Evolutionary conservation across 2,888 invertebrate genomes (phyloP), one percentile per base, ranked within the genome.

Genomic region (Glyphotaelius pellucidus): DNA sequence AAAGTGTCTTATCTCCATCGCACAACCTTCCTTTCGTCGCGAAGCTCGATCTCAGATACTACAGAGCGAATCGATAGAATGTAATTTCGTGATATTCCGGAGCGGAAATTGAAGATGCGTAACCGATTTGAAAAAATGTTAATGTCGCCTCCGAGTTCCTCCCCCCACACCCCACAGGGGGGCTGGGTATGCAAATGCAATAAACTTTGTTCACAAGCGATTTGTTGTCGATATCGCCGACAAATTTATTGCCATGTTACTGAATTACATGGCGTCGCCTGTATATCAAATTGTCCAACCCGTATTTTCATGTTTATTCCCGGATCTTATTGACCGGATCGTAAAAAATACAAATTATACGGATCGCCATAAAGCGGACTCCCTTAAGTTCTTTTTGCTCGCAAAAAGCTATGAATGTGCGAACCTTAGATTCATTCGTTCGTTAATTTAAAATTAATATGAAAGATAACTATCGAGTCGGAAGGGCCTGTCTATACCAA

Each of bases 41-140:
- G 67, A 67, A 67, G 67, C 67, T 67, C 67, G 25, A 67, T 67
- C 67, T 67, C 25, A 67, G 25, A 67, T 67, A 67, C 25, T 67
- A 67, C n/a, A 9, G 67, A 67, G 52, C 52, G 67, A 67, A 67
- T 67, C 67, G 67, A 86, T 86, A 86, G 19, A 86, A 86, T 30
- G 15, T 88, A 30, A 88, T 67, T 88, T 35, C 25, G 67, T 67
- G 67, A 52, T 88, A 88, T 88, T 35, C 67, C 88, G 31, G 31
- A 25, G 67, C 32, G 88, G 88, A 88, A 88, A 88, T 88, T 88
- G 88, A 88, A 88, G 88, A 88, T 88, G 88, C 88, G 88, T 32
- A 88, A 35, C 52, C 88, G 88, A 88, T 88, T 88, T 88, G 88
- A 88, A 88, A 88, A 85, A 88, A 88, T 67, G 35, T 88, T 47